Percentiles rank a stretch among this genome's conserved stretches.
phyloP scores from a whole-genome alignment of 2,113 vertebrate genomes.

The Bostrychus sinensis region DNA sequence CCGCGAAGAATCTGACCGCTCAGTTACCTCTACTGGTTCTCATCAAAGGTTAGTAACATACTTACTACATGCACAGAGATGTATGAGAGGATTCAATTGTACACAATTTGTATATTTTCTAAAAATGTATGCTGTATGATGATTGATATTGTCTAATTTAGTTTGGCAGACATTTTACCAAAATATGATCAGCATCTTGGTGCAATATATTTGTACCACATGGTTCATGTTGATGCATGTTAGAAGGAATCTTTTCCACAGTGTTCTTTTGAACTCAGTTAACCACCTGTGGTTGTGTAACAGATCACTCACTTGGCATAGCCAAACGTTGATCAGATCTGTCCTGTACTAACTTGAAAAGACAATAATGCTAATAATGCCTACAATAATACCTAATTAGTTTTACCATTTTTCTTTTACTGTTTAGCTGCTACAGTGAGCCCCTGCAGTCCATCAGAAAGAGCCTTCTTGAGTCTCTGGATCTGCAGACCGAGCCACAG shows the following conservation, averaged over 20 bases:
- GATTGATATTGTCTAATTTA: no score
- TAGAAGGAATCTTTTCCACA: conserved; percentile 3
- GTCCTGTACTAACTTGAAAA: background rate
- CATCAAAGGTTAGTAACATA: conserved; percentile 59
- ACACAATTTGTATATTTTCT: background rate
- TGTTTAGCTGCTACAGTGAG: conserved; percentile 62
- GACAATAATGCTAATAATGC: no score
- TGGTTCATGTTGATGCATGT: background rate
- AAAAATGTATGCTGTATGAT: background rate
- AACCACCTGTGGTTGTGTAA: conserved; percentile 1
- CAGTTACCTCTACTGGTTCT: conserved; percentile 8
- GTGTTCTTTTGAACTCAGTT: conserved; percentile 26
- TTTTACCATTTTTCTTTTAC: background rate
- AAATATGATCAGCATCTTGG: background rate
- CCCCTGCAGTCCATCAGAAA: conserved; percentile 58
- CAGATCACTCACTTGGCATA: conserved; percentile 10
- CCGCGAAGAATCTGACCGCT: conserved; percentile 27
- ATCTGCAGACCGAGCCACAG: conserved; percentile 67
- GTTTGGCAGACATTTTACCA: no score
- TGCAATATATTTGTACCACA: background rate
- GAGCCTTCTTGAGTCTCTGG: conserved; percentile 64
- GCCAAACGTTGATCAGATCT: background rate
- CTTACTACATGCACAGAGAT: background rate
- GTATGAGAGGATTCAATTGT: background rate
- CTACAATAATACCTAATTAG: no score